These are phyloP conservation scores for Trinectes maculatus DNA, from an alignment of 2,113 vertebrate genomes.

Conservation along the genomic window DNA sequence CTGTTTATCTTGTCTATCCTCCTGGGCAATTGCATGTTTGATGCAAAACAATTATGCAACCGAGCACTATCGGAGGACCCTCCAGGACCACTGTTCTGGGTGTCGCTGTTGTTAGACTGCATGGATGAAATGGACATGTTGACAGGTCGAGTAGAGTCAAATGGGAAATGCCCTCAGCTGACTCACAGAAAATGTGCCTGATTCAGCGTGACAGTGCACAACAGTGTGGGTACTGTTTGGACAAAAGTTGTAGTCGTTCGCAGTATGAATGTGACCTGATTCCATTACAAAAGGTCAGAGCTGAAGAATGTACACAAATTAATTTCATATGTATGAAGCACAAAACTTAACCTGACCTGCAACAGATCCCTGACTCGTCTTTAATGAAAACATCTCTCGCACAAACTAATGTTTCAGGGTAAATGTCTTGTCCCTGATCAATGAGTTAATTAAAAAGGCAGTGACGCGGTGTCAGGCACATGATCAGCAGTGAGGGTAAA, in stretches of 20 bases:
- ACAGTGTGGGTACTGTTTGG: constrained; percentile 34
- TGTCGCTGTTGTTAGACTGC: not conserved
- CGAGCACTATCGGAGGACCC: not conserved
- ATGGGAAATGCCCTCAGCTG: constrained; percentile 12
- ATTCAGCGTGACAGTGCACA: not conserved
- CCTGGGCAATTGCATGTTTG: not conserved
- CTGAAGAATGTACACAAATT: not conserved
- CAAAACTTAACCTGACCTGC: not conserved
- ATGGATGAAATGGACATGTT: not conserved
- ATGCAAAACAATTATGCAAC: constrained; percentile 5
- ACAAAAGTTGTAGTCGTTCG: constrained; percentile 19
- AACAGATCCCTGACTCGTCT: not conserved
- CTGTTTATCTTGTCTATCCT: not conserved
- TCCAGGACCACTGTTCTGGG: not conserved
- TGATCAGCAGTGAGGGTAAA: not conserved
- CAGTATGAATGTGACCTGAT: constrained; percentile 10
- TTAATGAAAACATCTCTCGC: not conserved
- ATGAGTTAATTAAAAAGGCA: not conserved
- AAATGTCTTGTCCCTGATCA: too few species aligned
- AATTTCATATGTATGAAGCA: too few species aligned
- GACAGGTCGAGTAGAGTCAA: not conserved
- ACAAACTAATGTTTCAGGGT: too few species aligned
- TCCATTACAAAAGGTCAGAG: not conserved
- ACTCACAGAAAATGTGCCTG: constrained; percentile 32
- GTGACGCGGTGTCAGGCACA: not conserved